Base-by-base conservation (phyloP, 2,888 invertebrate species). In the Polyommatus iphigenia region DNA sequence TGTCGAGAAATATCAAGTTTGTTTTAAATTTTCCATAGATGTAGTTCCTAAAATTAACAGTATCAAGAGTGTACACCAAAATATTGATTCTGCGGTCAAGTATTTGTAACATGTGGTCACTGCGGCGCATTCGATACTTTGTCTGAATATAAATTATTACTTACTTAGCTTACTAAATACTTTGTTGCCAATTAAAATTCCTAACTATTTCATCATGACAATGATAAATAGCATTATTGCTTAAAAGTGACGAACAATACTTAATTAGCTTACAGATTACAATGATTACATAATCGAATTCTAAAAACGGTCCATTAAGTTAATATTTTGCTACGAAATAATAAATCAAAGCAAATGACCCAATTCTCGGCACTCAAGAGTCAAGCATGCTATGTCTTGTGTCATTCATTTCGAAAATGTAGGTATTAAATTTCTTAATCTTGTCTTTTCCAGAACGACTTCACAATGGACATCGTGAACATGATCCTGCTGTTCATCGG, bases 391-490 rank as follows among this genome's bases (percentile, higher is more conserved):
- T n/a, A 8, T 8, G 46, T 46, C 10, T 54, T 54, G 5, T 54
- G 18, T 54, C 5, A 54, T 18, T 4, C 1, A 3, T 18, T 54
- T 54, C 18, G 5, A 54, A 18, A 54, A 54, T 18, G 1, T 50
- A 3, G 5, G 50, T 15, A 50, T 4, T 15, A 0, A 50, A 15
- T 15, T 15, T 5, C 1, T 15, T 20, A n/a, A 20, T 57, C n/a
- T n/a, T 73, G 76, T 79, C 78, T 54, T 76, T 79, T 93, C 92
- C 92, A 97, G 96, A 95, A 94, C 18, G 93, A 97, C 88, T 95
- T 98, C 85, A 89, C 92, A 41, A 93, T 95, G 87, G 97, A 98
- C 85, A 95, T 98, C 46, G 87, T 96, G n/a, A 95, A 96, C 82
- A 94, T 98, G 86, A 88, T 95, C 18, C 88, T 95, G 0, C 93